phyloP scores from a whole-genome alignment of 2,797 vertebrate genomes.

The Galaxias olidus region DNA sequence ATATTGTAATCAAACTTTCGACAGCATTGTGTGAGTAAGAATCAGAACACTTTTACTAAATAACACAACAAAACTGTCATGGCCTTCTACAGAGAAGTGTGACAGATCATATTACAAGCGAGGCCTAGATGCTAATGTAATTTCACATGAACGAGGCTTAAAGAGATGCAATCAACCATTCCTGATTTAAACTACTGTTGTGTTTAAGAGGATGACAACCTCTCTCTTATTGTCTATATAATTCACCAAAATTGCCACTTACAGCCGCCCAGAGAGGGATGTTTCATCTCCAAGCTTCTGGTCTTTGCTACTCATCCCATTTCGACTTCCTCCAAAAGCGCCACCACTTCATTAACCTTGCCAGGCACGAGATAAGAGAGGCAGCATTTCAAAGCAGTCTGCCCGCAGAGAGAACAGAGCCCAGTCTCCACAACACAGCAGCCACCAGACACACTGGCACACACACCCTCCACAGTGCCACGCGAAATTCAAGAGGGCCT shows the following conservation, averaged over 20 bases:
- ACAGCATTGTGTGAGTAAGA: constrained; percentile 11
- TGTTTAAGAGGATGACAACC: constrained; percentile 80
- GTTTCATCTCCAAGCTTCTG: constrained; percentile 83
- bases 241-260: constrained; percentile 86
- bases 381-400: constrained; percentile 80
- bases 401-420: constrained; percentile 77
- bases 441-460: constrained; percentile 61
- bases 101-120: constrained; percentile 76
- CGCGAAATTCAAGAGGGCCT: constrained; percentile 39
- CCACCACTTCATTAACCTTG: constrained; percentile 86
- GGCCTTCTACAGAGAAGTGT: constrained; percentile 58
- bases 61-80: constrained; percentile 26
- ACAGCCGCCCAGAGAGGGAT: constrained; percentile 75
- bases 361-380: constrained; percentile 82
- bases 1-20: constrained; percentile 4
- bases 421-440: constrained; percentile 65
- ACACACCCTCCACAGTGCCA: constrained; percentile 50
- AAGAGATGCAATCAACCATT: constrained; percentile 79
- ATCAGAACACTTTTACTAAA: constrained; percentile 28
- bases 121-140: constrained; percentile 79
- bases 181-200: constrained; percentile 72
- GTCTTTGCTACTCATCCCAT: constrained; percentile 81
- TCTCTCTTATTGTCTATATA: constrained; percentile 80
- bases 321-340: constrained; percentile 81
- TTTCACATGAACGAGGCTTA: constrained; percentile 74